phyloP scores from a whole-genome alignment of 2,888 invertebrate species.

The Nephrotoma flavescens region DNA sequence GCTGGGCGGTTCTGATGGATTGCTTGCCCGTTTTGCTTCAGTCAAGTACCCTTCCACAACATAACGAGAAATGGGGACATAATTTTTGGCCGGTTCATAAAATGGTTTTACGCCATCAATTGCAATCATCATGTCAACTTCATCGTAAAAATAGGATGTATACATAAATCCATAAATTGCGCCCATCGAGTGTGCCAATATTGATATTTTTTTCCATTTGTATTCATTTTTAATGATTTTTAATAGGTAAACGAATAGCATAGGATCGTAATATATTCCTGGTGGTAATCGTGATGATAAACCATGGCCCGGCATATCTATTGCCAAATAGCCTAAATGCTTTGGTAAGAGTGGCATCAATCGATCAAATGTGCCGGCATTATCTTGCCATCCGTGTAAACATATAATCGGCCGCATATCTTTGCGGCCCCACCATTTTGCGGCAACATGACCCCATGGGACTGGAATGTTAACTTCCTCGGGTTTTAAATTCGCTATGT shows the following conservation, averaged over 20 bases:
- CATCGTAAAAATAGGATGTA: conserved; percentile 43
- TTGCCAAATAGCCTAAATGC: conserved; percentile 37
- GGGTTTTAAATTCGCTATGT: conserved; percentile 19
- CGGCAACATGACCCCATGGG: conserved; percentile 52
- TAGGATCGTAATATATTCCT: conserved; percentile 38
- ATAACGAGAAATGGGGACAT: background rate
- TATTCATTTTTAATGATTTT: conserved; percentile 44
- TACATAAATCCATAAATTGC: conserved; percentile 45
- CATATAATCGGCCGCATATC: conserved; percentile 49
- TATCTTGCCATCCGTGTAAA: conserved; percentile 69
- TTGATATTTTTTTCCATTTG: conserved; percentile 51
- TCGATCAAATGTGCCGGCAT: conserved; percentile 58
- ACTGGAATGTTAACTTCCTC: conserved; percentile 54
- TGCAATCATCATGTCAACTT: conserved; percentile 27
- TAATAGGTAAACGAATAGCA: conserved; percentile 33
- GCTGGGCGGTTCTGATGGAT: conserved; percentile 38
- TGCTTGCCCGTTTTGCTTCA: conserved; percentile 25
- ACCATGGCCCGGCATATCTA: conserved; percentile 60
- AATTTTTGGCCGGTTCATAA: background rate
- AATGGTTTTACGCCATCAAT: conserved; percentile 26
- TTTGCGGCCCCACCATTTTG: conserved; percentile 54
- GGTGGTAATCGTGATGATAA: conserved; percentile 49
- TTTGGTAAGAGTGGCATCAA: conserved; percentile 44
- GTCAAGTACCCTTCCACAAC: conserved; percentile 29
- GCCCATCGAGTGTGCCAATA: conserved; percentile 56